phyloP scores from a whole-genome alignment of 2,113 vertebrate genomes.

The Stegastes partitus region DNA sequence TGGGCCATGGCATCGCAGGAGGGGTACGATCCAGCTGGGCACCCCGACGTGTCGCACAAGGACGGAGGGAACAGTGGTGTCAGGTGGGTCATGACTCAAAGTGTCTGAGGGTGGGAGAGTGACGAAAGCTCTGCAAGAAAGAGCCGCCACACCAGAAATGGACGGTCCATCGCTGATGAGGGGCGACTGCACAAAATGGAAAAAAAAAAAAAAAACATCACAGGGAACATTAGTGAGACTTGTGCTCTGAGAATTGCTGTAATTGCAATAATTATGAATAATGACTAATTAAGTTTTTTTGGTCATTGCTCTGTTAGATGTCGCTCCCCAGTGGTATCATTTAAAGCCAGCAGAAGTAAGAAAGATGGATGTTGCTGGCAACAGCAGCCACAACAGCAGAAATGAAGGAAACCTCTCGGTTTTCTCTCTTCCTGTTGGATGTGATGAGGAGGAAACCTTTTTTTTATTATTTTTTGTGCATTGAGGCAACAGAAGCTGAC shows the following conservation, averaged over 20 bases:
- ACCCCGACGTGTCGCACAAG: neutral
- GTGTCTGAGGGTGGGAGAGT: neutral
- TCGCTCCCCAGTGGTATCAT: too few species aligned
- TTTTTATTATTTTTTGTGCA: too few species aligned
- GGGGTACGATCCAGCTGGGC: conserved; percentile 9
- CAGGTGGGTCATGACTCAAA: conserved; percentile 9
- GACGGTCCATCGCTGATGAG: neutral
- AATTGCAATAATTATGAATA: too few species aligned
- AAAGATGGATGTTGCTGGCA: conserved; percentile 4
- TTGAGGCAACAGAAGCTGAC: too few species aligned
- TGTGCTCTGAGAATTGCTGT: too few species aligned
- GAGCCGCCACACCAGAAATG: neutral
- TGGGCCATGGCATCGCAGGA: conserved; percentile 36
- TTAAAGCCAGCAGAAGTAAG: conserved; percentile 6
- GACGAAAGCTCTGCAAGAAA: neutral
- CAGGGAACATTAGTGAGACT: too few species aligned
- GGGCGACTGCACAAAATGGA: neutral
- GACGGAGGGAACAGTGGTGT: conserved; percentile 18
- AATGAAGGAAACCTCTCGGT: neutral
- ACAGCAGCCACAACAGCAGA: neutral
- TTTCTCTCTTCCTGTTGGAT: conserved; percentile 2
- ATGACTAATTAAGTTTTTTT: too few species aligned
- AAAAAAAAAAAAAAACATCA: too few species aligned
- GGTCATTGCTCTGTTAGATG: neutral
- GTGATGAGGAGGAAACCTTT: too few species aligned